Conservation (phyloP, 2,797 vertebrate species). For the Linurgus olivaceus region DNA sequence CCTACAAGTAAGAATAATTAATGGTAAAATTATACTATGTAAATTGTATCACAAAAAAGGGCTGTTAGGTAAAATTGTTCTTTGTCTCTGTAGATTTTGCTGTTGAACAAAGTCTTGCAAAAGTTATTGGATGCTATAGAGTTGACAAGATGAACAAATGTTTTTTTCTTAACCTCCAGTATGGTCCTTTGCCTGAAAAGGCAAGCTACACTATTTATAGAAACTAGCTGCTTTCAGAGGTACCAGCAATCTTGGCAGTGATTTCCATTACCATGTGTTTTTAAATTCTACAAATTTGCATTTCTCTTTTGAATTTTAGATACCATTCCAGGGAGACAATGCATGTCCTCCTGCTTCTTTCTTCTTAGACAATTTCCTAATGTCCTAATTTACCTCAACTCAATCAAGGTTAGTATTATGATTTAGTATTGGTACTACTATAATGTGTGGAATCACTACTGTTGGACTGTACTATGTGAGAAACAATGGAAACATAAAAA, state of each 20-base stretch:
- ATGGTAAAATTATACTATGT: background rate
- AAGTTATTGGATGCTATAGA: background rate
- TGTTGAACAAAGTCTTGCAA: background rate
- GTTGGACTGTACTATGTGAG: background rate
- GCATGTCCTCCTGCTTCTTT: constrained; percentile 98
- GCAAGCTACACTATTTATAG: background rate
- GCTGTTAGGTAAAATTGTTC: background rate
- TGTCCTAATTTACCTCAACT: constrained; percentile 96
- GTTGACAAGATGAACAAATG: background rate
- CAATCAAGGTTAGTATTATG: constrained; percentile 88
- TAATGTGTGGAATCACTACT: background rate
- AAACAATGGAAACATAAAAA: background rate
- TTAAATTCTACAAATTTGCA: background rate
- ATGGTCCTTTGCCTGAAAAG: constrained; percentile 30
- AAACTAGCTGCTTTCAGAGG: background rate
- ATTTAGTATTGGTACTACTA: background rate
- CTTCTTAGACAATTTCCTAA: constrained; percentile 93
- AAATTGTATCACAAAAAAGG: background rate
- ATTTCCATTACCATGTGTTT: background rate
- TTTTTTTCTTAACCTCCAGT: background rate
- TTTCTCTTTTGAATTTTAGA: constrained; percentile 79
- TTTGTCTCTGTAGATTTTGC: background rate
- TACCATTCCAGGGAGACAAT: constrained; percentile 98
- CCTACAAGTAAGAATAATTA: background rate
- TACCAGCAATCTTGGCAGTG: background rate